Evolutionary conservation across 2,797 vertebrate species (phyloP), one percentile per base, ranked within the genome.

Genomic region (Acanthis flammea): DNA sequence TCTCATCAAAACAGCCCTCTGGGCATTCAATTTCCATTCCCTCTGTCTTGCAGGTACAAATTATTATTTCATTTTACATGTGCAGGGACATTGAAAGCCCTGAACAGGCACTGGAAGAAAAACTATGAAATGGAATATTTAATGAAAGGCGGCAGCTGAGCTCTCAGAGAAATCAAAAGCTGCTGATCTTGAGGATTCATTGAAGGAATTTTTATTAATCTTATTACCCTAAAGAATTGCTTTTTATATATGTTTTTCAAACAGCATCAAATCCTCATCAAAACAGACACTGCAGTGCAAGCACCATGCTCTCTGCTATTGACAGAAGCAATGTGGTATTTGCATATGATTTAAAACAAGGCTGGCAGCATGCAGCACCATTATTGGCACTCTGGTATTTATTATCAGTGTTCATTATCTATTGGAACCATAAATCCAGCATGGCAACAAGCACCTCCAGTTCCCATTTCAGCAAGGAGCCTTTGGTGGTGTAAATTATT

Each of bases 151-250:
- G 7, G 94, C 94, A 96, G 91, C 94, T 90, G 90, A 96, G 92
- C 94, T 92, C 91, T 90, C 71, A 4, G 63, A 88, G 78, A 96
- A 96, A 96, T 90, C 88, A 92, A 91, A 95, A 94, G 91, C 88
- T 92, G 88, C 86, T 92, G 86, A 90, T 96, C 88, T 92, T 72
- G 51, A 93, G 86, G 67, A 86, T 89, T 86, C 93, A 86, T n/a
- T 88, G 92, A 93, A 94, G 67, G 93, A 93, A 95, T 95, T 96
- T 96, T 93, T 95, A 94, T 93, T 97, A 96, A 96, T 94, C 84
- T 92, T 91, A 96, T 96, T 96, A 94, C 94, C 94, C 95, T 86
- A 53, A 75, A 96, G 96, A 96, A 94, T 92, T 93, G 87, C 72
- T 94, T 90, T 93, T 92, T 67, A 92, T 86, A 14, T 90, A 41